Evolutionary conservation across 2,113 vertebrate genomes (phyloP), one percentile per base, ranked within the genome.

Genomic region (Vulpes ferrilata): DNA sequence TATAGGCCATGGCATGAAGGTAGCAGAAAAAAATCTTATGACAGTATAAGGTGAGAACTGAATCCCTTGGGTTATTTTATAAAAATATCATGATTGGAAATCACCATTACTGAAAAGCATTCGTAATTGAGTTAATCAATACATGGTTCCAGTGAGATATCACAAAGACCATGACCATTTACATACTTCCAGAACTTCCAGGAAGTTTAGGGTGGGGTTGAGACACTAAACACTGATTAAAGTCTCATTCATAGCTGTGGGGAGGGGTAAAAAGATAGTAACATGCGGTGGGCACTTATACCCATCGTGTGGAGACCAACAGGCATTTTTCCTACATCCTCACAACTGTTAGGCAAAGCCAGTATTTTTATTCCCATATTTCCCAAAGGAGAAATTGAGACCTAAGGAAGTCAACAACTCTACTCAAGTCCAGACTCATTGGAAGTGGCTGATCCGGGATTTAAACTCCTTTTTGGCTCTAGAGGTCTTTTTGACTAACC

Each of bases 381-480:
- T 92, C 73, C 22, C 48, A 69, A 81, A 78, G 74, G 25, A 81
- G 65, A 86, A 93, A 90, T 2, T 95, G 74, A 97, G 13, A 38
- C 30, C 22, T 84, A 82, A 96, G 62, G 22, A 90, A 90, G 35
- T 74, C n/a, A 95, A 95, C 74, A 89, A 80, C 13, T 62, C 59
- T 53, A 64, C n/a, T 60, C 8, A 83, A 87, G 60, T 57, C 65
- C 59, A 93, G 79, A 89, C 19, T 86, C 43, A 55, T 0, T 76
- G 32, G 59, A 76, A 82, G 53, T 87, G 88, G 43, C 43, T 57
- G 81, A 93, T 35, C n/a, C 32, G 67, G 59, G 27, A 81, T 92
- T 94, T 78, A 53, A 88, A 69, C 8, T 65, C 13, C 74, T 69
- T 92, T 64, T 53, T 87, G 81, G 67, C 67, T 82, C 81, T 76